Conservation (phyloP, 2,113 vertebrate genomes). For the Eulacestoma nigropectus region DNA sequence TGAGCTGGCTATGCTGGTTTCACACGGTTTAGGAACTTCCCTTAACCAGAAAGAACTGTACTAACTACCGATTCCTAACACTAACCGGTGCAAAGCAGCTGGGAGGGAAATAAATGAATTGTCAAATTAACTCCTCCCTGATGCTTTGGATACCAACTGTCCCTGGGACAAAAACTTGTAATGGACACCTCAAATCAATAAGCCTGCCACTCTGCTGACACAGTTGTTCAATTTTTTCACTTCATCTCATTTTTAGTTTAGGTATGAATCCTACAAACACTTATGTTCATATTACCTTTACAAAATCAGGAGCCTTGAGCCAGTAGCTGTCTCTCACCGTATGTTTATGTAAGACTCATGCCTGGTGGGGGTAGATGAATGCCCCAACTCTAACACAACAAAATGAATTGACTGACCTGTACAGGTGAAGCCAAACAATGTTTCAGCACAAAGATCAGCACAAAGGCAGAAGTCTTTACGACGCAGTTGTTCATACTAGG, state of each 20-base stretch:
- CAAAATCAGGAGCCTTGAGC: background rate
- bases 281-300: background rate
- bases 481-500: accelerated
- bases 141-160: background rate
- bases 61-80: background rate
- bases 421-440: background rate
- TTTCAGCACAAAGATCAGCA: background rate
- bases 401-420: background rate
- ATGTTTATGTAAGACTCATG: accelerated
- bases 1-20: background rate
- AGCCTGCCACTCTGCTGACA: background rate
- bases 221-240: background rate
- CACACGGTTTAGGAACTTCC: background rate
- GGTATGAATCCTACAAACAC: background rate
- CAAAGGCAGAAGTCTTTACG: background rate
- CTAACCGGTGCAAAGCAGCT: background rate
- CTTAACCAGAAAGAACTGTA: background rate
- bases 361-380: background rate
- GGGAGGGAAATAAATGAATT: background rate
- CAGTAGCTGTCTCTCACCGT: background rate
- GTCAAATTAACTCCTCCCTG: background rate
- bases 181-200: background rate
- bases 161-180: background rate
- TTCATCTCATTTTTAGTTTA: background rate
- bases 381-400: background rate